Evolutionary conservation across 2,797 vertebrate species (phyloP).

Genomic region (Apogon talboti): DNA sequence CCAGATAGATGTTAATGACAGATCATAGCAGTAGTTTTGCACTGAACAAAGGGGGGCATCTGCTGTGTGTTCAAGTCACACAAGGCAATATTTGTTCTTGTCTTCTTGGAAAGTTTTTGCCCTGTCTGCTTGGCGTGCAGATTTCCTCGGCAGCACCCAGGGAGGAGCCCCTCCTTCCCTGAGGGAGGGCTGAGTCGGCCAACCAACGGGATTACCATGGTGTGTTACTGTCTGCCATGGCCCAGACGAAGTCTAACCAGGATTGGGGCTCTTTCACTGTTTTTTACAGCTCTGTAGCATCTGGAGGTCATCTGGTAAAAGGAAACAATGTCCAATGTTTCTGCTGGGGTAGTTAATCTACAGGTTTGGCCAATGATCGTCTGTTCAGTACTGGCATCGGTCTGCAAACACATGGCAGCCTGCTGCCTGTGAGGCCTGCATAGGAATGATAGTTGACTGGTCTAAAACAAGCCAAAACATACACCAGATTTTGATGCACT

Average conservation of each 20-base stretch:
- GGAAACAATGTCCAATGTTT: conserved; percentile 58
- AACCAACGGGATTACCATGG: conserved; percentile 79
- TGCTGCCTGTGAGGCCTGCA: conserved; percentile 65
- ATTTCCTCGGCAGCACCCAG: conserved; percentile 69
- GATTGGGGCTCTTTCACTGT: conserved; percentile 56
- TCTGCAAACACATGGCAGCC: conserved; percentile 66
- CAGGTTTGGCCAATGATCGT: conserved; percentile 70
- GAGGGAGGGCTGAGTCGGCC: conserved; percentile 68
- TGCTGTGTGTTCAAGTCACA: conserved; percentile 60
- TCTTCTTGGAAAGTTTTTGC: conserved; percentile 67
- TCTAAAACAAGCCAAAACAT: conserved; percentile 66
- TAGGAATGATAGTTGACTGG: conserved; percentile 69
- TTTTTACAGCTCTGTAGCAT: conserved; percentile 66
- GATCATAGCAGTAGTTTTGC: conserved; percentile 52
- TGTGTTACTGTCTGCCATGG: conserved; percentile 73
- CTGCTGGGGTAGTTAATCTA: conserved; percentile 72
- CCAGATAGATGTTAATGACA: conserved; percentile 50
- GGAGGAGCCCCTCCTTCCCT: conserved; percentile 59
- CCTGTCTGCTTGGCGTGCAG: conserved; percentile 56
- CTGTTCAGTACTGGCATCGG: conserved; percentile 63
- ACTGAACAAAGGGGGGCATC: conserved; percentile 60
- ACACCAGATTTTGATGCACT: conserved; percentile 65
- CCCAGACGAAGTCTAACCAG: conserved; percentile 66
- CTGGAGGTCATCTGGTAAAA: conserved; percentile 66
- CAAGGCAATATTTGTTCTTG: conserved; percentile 68